Conservation (phyloP, 2,888 invertebrate species). For the Drosophila seclusa region DNA sequence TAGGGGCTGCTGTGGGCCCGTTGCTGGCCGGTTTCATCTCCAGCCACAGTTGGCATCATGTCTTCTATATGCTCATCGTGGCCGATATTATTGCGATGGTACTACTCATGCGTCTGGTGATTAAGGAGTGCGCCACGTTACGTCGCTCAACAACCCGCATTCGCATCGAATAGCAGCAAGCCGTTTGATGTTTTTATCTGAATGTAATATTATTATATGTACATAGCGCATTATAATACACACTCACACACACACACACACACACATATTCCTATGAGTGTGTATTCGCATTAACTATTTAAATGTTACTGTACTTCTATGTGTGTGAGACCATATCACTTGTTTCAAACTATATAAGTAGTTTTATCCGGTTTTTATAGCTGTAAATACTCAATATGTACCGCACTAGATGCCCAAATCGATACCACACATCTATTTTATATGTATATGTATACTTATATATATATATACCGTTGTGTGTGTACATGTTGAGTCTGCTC, state of each 20-base stretch:
- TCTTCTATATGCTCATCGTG: slow-evolving; percentile 95
- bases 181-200: slow-evolving; percentile 16
- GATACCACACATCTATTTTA: slow-evolving; percentile 29
- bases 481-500: slow-evolving; percentile 66
- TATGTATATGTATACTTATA: slow-evolving; percentile 31
- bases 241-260: background rate
- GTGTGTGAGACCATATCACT: slow-evolving; percentile 47
- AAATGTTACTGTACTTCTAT: slow-evolving; percentile 22
- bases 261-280: slow-evolving; percentile 10
- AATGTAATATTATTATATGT: slow-evolving; percentile 39
- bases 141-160: slow-evolving; percentile 78
- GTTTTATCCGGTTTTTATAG: slow-evolving; percentile 27
- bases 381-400: slow-evolving; percentile 20
- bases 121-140: slow-evolving; percentile 84
- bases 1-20: slow-evolving; percentile 95
- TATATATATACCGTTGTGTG: slow-evolving; percentile 38
- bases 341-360: slow-evolving; percentile 22
- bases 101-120: slow-evolving; percentile 87
- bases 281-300: slow-evolving; percentile 28
- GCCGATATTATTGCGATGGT: slow-evolving; percentile 92
- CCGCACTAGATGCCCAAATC: slow-evolving; percentile 31
- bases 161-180: slow-evolving; percentile 78
- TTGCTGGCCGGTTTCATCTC: slow-evolving; percentile 94
- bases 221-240: slow-evolving; percentile 23
- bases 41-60: slow-evolving; percentile 91